Conservation (phyloP, 2,888 invertebrate genomes). For the Mylabris sibirica region DNA sequence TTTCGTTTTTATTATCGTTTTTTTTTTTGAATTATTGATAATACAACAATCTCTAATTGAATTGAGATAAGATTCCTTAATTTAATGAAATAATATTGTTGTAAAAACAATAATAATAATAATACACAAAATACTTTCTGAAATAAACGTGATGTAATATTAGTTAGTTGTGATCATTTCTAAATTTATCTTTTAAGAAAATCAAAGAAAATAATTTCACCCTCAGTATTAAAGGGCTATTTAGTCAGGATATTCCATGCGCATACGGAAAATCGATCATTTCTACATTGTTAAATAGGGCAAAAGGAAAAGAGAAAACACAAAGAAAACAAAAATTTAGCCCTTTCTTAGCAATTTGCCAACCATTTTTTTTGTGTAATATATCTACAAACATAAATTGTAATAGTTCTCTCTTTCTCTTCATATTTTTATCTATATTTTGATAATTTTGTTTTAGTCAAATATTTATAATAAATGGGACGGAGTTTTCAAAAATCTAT, state of each 20-base stretch:
- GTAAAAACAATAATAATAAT: not conserved
- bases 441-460: too few relatives aligned
- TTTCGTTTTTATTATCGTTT: too few relatives aligned
- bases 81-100: not conserved
- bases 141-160: slow-evolving; percentile 27
- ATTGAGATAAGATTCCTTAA: not conserved
- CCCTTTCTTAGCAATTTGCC: too few relatives aligned
- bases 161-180: slow-evolving; percentile 20
- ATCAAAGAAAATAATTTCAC: not conserved
- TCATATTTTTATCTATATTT: not conserved
- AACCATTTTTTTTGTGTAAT: too few relatives aligned
- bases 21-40: too few relatives aligned
- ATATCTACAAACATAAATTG: too few relatives aligned
- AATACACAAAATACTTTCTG: not conserved
- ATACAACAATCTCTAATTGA: not conserved
- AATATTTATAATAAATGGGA: too few relatives aligned
- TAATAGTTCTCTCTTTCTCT: too few relatives aligned
- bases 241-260: slow-evolving; percentile 32
- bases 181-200: slow-evolving; percentile 28
- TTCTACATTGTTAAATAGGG: not conserved
- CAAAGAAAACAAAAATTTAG: slow-evolving; percentile 1
- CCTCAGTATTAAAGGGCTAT: slow-evolving; percentile 18
- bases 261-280: slow-evolving; percentile 33
- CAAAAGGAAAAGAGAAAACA: not conserved
- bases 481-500: not conserved